Conservation (phyloP, 2,888 invertebrate genomes). For the Orgyia antiqua region DNA sequence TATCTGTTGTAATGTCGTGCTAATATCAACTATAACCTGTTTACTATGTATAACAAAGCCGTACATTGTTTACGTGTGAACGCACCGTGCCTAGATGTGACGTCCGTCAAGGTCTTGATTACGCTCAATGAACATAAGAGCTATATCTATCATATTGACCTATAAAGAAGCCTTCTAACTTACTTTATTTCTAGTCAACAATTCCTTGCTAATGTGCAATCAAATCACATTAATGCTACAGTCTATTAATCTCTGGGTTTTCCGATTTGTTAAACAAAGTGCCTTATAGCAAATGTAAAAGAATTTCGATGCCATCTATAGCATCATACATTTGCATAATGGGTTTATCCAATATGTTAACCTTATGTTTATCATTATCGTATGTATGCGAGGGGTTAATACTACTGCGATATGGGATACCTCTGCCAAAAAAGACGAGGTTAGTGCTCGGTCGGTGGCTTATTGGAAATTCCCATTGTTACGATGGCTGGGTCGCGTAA, state of each 20-base stretch:
- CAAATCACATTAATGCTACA: conserved; percentile 34
- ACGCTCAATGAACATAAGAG: conserved; percentile 38
- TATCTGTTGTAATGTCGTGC: conserved; percentile 38
- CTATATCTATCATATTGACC: conserved; percentile 6
- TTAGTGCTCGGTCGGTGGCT: conserved; percentile 17
- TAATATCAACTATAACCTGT: conserved; percentile 39
- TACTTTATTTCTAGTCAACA: neutral
- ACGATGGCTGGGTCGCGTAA: conserved; percentile 36
- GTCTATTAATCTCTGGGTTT: conserved; percentile 43
- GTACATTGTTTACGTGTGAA: conserved; percentile 58
- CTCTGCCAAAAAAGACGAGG: conserved; percentile 24
- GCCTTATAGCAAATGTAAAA: conserved; percentile 23
- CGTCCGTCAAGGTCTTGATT: conserved; percentile 48
- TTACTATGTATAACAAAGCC: conserved; percentile 30
- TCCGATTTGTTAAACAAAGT: conserved; percentile 26
- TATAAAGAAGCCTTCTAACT: conserved; percentile 2
- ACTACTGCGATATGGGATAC: conserved; percentile 3
- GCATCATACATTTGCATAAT: conserved; percentile 41
- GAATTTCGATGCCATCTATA: conserved; percentile 34
- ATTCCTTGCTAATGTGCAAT: conserved; percentile 26
- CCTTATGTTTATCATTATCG: conserved; percentile 20
- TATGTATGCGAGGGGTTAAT: conserved; percentile 9
- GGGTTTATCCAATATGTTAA: conserved; percentile 45
- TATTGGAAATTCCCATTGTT: conserved; percentile 55
- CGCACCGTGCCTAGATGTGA: conserved; percentile 35